Base-by-base conservation (phyloP, 2,797 vertebrate genomes). In the Morus bassanus region DNA sequence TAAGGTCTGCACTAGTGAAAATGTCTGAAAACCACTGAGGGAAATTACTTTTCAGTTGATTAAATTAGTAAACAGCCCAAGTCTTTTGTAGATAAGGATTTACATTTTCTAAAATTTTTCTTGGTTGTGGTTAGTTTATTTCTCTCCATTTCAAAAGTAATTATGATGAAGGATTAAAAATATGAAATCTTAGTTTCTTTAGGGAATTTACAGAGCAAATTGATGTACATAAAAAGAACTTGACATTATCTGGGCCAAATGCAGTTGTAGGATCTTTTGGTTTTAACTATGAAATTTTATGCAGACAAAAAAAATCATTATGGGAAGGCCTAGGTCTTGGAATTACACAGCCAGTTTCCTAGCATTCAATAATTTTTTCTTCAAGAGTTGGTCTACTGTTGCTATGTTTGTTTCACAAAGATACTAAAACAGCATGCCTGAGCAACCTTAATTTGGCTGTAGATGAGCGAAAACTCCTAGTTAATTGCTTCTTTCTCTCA, bases 401-500 rank as follows among this genome's bases (percentile, higher is more conserved):
- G 54, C 45, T 81, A 13, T 68, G 54, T 64, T 91, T 92, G 41
- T 46, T 53, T 89, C 74, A 82, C 54, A 73, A 70, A 64, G 50
- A 76, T 39, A 77, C 57, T 48, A 10, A 27, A 87, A 85, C 60
- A 92, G 27, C 10, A n/a, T 84, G 48, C 63, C 53, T 78, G 46
- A 72, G 23, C 13, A 51, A 75, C 56, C 70, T 86, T 72, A 54
- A 54, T 46, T 85, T 85, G 75, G 37, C 69, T 85, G 51, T 61
- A 83, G 65, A 89, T 81, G 85, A 76, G 35, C 39, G 17, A 76
- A 90, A 94, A 78, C 56, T 93, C 54, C 22, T 51, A 68, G 64
- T 61, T 95, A 93, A 89, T 93, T 85, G 54, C 69, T 91, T 91
- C 64, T 60, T 77, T 91, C 78, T 90, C 76, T 96, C 70, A 93